Evolutionary conservation across 2,113 vertebrate species (phyloP).

Genomic region (Microcebus murinus): DNA sequence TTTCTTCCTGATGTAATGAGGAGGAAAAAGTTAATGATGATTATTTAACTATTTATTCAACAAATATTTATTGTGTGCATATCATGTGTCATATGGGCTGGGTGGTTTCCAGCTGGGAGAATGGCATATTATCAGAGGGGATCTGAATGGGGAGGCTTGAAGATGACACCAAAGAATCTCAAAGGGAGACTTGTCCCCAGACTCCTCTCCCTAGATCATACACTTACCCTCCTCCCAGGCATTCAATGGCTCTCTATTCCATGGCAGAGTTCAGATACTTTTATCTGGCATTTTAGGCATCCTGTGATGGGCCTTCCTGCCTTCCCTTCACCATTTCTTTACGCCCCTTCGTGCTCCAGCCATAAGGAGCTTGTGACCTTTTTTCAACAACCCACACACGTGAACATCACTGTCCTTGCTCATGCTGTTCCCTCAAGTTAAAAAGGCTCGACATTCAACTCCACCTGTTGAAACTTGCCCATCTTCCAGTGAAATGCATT

Average conservation of each 20-base stretch:
- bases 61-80: background rate
- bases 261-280: background rate
- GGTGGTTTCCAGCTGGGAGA: background rate
- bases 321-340: background rate
- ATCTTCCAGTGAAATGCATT: background rate
- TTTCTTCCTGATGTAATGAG: background rate
- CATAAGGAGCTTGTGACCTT: background rate
- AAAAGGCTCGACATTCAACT: background rate
- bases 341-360: background rate
- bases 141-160: background rate
- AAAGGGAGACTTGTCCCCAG: background rate
- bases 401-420: background rate
- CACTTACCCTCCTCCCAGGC: background rate
- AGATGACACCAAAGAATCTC: background rate
- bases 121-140: background rate
- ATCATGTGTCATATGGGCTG: background rate
- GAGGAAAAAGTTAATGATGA: background rate
- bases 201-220: background rate
- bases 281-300: background rate
- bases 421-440: background rate
- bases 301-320: too few species aligned
- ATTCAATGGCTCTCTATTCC: background rate
- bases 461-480: background rate
- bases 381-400: background rate
- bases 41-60: constrained; percentile 24